A percentile compares a stretch with the other conserved stretches of the same genome.
Conservation (phyloP, 1,140 invertebrate species). For the Aphidius ervi region DNA sequence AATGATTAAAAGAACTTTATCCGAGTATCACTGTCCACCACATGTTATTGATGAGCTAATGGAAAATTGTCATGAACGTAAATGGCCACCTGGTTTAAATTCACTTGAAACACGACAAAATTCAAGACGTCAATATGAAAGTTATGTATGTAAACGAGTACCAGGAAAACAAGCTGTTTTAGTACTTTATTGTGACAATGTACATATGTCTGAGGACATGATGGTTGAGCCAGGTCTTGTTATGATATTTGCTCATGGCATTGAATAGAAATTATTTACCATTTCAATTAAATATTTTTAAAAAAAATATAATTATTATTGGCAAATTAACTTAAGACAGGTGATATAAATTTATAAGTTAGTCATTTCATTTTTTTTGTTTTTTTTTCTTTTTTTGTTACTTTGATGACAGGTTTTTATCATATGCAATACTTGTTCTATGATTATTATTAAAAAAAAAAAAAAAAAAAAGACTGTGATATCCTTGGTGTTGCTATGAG, state of each 20-base stretch:
- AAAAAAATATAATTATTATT: no score
- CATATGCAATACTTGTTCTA: no score
- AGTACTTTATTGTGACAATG: conserved; percentile 90
- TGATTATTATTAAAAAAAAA: no score
- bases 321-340: no score
- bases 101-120: conserved; percentile 91
- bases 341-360: no score
- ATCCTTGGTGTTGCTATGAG: no score
- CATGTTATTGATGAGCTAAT: conserved; percentile 92
- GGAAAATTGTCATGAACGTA: conserved; percentile 93
- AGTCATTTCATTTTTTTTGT: background rate
- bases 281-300: no score
- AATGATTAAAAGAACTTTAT: conserved; percentile 86
- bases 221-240: conserved; percentile 95
- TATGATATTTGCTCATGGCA: conserved; percentile 98
- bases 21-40: conserved; percentile 86
- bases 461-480: no score
- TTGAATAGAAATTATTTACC: conserved; percentile 62
- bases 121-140: conserved; percentile 88
- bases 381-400: no score
- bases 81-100: conserved; percentile 88
- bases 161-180: conserved; percentile 93
- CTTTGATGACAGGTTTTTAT: no score
- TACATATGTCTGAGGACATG: conserved; percentile 92
- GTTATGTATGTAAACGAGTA: conserved; percentile 89